phyloP scores from a whole-genome alignment of 2,888 invertebrate species.

The Ommatoiulus sabulosus region DNA sequence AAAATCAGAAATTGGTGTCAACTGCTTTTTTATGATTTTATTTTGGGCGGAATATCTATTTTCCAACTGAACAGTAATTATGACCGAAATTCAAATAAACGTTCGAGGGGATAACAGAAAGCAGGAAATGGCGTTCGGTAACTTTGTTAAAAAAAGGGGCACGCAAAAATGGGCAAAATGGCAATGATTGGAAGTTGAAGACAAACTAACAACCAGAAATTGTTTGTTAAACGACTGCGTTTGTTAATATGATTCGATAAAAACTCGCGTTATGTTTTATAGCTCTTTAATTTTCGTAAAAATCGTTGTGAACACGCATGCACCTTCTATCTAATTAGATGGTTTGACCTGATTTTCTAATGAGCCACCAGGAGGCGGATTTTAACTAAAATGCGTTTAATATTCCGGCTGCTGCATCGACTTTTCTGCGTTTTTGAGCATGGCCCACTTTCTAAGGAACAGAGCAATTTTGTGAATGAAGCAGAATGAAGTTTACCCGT shows the following conservation, averaged over 20 bases:
- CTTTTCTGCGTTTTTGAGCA: constrained; percentile 7
- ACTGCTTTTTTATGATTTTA: background rate
- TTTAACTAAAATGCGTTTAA: background rate
- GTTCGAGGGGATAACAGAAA: background rate
- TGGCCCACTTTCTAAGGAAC: background rate
- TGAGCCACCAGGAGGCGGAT: constrained; percentile 30
- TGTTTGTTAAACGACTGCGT: background rate
- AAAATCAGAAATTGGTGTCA: background rate
- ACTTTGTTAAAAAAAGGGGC: background rate
- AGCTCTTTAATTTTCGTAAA: background rate
- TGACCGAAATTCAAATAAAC: background rate
- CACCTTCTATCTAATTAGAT: background rate
- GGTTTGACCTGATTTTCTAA: constrained; percentile 26
- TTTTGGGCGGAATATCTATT: background rate
- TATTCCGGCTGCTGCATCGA: background rate
- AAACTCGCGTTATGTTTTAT: background rate
- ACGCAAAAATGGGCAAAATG: background rate
- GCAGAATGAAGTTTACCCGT: too few species aligned
- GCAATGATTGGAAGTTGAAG: background rate
- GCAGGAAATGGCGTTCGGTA: background rate
- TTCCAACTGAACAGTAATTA: background rate
- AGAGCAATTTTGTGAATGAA: background rate
- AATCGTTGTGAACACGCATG: background rate
- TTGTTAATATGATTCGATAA: background rate
- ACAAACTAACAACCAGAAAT: background rate